Percentiles rank a stretch among this genome's conserved stretches.
Evolutionary conservation across 2,888 invertebrate genomes (phyloP).

Genomic region (Scaptodrosophila latifasciaeformis): DNA sequence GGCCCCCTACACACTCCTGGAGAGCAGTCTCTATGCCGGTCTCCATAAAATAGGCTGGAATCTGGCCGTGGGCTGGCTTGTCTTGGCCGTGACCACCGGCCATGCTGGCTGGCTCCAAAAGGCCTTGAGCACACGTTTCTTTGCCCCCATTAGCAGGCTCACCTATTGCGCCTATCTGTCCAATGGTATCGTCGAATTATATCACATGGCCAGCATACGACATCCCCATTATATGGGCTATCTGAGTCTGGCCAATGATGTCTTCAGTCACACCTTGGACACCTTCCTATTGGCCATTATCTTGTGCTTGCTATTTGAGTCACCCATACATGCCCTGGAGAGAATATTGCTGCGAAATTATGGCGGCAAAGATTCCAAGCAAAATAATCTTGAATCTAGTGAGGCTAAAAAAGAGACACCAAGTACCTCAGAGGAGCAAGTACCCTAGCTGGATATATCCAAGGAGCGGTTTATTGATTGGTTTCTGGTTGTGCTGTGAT

Average conservation of each 20-base stretch:
- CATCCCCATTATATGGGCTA: conserved; percentile 79
- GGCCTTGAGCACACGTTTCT: conserved; percentile 70
- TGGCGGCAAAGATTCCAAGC: conserved; percentile 15
- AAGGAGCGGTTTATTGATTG: conserved; percentile 2
- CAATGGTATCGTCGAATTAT: conserved; percentile 82
- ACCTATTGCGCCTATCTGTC: conserved; percentile 85
- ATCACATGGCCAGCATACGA: conserved; percentile 79
- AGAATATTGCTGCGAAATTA: conserved; percentile 77
- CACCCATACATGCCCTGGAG: conserved; percentile 83
- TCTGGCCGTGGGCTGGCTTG: conserved; percentile 81
- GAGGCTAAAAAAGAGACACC: conserved; percentile 28
- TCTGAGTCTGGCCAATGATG: conserved; percentile 78
- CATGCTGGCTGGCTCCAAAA: conserved; percentile 77
- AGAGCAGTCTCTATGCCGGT: conserved; percentile 81
- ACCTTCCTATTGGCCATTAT: conserved; percentile 80
- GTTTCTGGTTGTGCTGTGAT: conserved; percentile 2
- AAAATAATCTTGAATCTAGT: too few relatives aligned
- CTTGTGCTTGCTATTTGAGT: conserved; percentile 82
- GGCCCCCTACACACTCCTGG: conserved; percentile 78
- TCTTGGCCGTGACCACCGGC: conserved; percentile 81
- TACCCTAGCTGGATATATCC: conserved; percentile 30
- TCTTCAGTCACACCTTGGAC: conserved; percentile 68
- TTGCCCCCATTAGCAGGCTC: conserved; percentile 81
- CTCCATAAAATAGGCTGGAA: conserved; percentile 83
- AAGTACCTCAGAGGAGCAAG: conserved; percentile 49